phyloP scores from a whole-genome alignment of 2,797 vertebrate genomes.

The Serranus cabrilla region DNA sequence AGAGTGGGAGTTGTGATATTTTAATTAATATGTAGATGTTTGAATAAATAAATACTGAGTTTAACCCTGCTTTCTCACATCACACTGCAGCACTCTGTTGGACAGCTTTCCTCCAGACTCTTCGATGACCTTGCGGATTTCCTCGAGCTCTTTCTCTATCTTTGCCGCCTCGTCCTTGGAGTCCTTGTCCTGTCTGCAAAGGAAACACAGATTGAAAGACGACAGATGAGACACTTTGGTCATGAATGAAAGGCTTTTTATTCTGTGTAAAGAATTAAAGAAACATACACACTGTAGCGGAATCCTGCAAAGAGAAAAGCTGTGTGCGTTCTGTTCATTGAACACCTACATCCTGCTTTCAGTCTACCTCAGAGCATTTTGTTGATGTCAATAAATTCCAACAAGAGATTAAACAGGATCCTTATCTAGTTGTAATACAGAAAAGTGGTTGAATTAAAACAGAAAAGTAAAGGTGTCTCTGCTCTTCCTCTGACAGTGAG shows the following conservation, averaged over 20 bases:
- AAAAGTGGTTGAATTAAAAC: conserved; percentile 8
- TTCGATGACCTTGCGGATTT: conserved; percentile 92
- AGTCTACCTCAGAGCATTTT: conserved; percentile 17
- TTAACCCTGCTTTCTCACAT: conserved; percentile 81
- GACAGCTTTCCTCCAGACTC: conserved; percentile 96
- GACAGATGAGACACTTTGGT: conserved; percentile 48
- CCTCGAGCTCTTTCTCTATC: conserved; percentile 92
- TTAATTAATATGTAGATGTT: not conserved
- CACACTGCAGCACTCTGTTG: conserved; percentile 88
- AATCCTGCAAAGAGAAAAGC: conserved; percentile 13
- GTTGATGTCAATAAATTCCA: conserved; percentile 20
- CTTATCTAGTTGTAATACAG: not conserved
- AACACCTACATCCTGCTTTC: conserved; percentile 22
- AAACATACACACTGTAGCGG: conserved; percentile 5
- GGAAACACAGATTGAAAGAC: conserved; percentile 43
- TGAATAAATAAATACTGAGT: not conserved
- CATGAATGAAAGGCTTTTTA: conserved; percentile 37
- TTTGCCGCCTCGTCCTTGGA: conserved; percentile 90
- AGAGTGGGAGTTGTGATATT: not conserved
- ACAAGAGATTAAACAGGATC: not conserved
- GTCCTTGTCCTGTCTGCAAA: conserved; percentile 92
- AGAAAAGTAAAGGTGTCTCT: conserved; percentile 1
- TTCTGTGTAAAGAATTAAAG: conserved; percentile 13
- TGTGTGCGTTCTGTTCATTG: not conserved
- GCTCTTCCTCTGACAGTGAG: not conserved